These are phyloP conservation scores for Stictocephala bisonia DNA, from an alignment of 2,888 invertebrate species.

Conservation along the genomic window DNA sequence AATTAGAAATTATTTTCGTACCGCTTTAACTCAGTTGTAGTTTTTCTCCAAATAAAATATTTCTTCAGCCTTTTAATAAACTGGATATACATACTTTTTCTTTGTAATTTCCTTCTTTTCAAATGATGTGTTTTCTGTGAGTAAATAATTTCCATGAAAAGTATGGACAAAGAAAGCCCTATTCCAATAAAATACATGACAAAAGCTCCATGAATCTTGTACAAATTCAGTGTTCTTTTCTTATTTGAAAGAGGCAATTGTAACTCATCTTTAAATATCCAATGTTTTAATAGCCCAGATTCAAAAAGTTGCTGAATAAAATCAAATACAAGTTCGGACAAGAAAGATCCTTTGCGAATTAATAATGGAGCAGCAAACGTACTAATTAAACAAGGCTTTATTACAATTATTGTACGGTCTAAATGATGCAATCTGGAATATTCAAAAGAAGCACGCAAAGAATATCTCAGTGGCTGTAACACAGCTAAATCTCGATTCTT, in stretches of 20 bases:
- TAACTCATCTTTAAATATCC: not conserved
- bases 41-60: too few relatives aligned
- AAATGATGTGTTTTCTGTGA: not conserved
- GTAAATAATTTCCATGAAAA: not conserved
- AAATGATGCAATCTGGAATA: not conserved
- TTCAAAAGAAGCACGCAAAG: not conserved
- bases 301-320: slow-evolving; percentile 19
- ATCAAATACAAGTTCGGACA: not conserved
- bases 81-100: too few relatives aligned
- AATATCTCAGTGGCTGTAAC: slow-evolving; percentile 18
- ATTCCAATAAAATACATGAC: not conserved
- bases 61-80: too few relatives aligned
- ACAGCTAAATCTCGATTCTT: slow-evolving; percentile 17
- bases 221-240: slow-evolving; percentile 4
- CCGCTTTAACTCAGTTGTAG: too few relatives aligned
- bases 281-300: slow-evolving; percentile 10
- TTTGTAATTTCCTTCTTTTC: not conserved
- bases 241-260: not conserved
- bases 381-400: slow-evolving; percentile 5
- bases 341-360: not conserved
- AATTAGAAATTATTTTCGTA: too few relatives aligned
- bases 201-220: slow-evolving; percentile 34
- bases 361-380: slow-evolving; percentile 15
- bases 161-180: not conserved
- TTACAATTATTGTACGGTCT: not conserved